Percentiles rank a stretch among this genome's conserved stretches.
Conservation (phyloP, 2,797 vertebrate genomes). For the Sebastes umbrosus region DNA sequence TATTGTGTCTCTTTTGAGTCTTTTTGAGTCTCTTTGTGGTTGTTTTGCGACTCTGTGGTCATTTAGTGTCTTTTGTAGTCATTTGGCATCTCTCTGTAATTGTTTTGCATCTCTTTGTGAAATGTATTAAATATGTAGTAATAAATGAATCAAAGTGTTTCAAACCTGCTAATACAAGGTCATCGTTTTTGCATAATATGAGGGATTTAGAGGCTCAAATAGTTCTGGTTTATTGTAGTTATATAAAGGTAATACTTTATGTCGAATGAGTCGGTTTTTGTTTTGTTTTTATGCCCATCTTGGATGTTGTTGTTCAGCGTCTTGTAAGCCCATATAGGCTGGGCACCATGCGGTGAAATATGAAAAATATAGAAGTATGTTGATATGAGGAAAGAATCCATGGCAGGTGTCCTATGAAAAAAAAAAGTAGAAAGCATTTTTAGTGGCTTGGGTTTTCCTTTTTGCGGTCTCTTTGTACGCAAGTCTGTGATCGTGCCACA, state of each 20-base stretch:
- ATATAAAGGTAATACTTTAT: not conserved
- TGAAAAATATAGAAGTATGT: not conserved
- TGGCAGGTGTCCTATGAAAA: not conserved
- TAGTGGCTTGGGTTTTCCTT: not conserved
- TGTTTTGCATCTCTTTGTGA: no score
- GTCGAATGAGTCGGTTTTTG: not conserved
- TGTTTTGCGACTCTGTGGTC: no score
- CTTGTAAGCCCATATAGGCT: not conserved
- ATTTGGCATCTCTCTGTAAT: no score
- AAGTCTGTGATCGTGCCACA: constrained; percentile 3
- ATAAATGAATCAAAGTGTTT: not conserved
- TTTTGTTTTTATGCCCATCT: not conserved
- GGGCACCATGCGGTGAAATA: not conserved
- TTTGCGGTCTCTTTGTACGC: not conserved
- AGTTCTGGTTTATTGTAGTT: not conserved
- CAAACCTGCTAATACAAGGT: not conserved
- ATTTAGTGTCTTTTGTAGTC: no score
- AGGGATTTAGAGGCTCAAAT: not conserved
- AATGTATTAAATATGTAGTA: not conserved
- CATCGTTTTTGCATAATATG: not conserved
- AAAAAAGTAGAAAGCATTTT: not conserved
- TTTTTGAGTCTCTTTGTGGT: not conserved
- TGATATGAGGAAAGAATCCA: not conserved
- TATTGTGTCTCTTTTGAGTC: not conserved
- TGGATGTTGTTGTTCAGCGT: not conserved